Conservation (phyloP, 23 tunicate species). For the Diplosoma virens region DNA sequence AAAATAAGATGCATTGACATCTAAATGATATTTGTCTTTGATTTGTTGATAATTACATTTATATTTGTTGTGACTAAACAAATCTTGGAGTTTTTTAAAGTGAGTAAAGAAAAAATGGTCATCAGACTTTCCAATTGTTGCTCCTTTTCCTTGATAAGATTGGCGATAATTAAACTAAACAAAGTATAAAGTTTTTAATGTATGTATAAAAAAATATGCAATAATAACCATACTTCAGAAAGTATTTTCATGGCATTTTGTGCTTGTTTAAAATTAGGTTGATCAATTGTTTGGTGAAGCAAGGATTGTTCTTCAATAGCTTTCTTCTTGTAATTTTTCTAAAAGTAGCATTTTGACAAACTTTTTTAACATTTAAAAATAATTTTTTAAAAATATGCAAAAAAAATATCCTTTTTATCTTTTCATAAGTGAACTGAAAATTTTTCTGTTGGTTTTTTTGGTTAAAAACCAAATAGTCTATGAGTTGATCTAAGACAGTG, state of each 20-base stretch:
- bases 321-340: conserved; percentile 65
- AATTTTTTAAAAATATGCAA: too few species aligned
- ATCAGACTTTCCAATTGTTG: conserved; percentile 26
- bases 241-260: conserved; percentile 42
- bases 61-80: conserved; percentile 67
- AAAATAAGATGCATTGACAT: conserved; percentile 56
- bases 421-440: too few species aligned
- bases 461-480: too few species aligned
- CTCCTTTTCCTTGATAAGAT: conserved; percentile 69
- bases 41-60: conserved; percentile 66
- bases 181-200: not conserved
- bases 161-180: conserved; percentile 60
- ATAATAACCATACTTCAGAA: conserved; percentile 61
- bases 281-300: conserved; percentile 56
- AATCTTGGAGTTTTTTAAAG: conserved; percentile 77
- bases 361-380: too few species aligned
- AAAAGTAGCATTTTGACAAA: too few species aligned
- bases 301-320: conserved; percentile 47
- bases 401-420: too few species aligned
- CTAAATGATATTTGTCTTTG: conserved; percentile 80
- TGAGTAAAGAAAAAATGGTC: conserved; percentile 68
- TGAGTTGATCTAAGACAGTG: too few species aligned
- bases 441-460: too few species aligned
- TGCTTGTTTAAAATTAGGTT: conserved; percentile 79
- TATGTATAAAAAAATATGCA: not conserved